A percentile compares a stretch with the other conserved stretches of the same genome.
Evolutionary conservation across 2,113 vertebrate genomes (phyloP).

Genomic region (Chlorodrepanis virens): DNA sequence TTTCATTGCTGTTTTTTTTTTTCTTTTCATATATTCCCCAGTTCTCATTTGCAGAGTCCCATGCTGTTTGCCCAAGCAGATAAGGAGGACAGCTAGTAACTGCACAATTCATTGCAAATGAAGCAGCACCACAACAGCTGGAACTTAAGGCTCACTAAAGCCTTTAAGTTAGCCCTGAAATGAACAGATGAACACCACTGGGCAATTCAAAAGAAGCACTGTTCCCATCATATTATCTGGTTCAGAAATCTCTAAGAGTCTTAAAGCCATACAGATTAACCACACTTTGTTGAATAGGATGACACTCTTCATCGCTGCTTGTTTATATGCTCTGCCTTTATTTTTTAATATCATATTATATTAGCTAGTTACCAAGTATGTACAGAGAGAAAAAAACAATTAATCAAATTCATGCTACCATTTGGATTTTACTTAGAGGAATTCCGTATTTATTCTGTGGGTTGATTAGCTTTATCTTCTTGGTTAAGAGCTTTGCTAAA

Average conservation of each 20-base stretch:
- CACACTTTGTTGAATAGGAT: not conserved
- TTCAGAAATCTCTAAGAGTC: not conserved
- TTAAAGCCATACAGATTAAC: not conserved
- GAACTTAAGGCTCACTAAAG: not conserved
- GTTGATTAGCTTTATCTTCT: conserved; percentile 33
- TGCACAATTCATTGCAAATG: not conserved
- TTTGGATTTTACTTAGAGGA: not conserved
- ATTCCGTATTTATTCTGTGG: not conserved
- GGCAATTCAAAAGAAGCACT: not conserved
- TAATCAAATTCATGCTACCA: not conserved
- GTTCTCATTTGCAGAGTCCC: not conserved
- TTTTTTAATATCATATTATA: not conserved
- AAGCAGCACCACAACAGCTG: not conserved
- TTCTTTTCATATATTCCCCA: not conserved
- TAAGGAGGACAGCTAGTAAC: not conserved
- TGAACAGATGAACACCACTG: not conserved
- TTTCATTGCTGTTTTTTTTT: not conserved
- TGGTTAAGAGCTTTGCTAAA: conserved; percentile 29
- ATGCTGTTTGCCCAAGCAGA: not conserved
- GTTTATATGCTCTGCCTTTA: not conserved
- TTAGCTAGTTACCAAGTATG: not conserved
- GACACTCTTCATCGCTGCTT: not conserved
- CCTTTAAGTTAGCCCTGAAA: not conserved
- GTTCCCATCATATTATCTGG: not conserved
- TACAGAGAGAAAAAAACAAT: not conserved